These are phyloP conservation scores for Netta rufina DNA, from an alignment of 2,797 vertebrate genomes.

Conservation along the genomic window DNA sequence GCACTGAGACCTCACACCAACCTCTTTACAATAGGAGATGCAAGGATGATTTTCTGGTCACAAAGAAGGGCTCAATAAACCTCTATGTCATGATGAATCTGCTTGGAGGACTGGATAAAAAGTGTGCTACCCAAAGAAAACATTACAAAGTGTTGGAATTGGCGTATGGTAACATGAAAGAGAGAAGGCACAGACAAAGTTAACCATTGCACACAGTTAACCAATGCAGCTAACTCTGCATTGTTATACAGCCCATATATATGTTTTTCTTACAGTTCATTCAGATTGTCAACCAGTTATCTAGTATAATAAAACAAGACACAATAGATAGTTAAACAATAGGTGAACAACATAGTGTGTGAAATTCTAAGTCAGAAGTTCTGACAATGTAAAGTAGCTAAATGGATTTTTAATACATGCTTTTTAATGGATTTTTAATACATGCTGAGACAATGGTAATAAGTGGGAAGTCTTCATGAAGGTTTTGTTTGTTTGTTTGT, in stretches of 20 bases:
- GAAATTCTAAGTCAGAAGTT: neutral
- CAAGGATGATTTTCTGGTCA: neutral
- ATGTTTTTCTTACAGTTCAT: neutral
- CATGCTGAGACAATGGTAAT: neutral
- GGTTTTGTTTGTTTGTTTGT: neutral
- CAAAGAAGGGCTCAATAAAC: neutral
- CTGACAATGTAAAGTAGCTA: neutral
- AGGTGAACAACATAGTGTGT: neutral
- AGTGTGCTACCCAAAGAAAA: neutral
- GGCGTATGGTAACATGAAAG: neutral
- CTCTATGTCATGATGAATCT: neutral
- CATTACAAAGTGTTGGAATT: neutral
- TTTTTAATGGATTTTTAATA: neutral
- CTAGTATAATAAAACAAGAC: neutral
- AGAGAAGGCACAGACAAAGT: neutral
- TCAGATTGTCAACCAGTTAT: neutral
- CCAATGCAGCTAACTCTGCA: neutral
- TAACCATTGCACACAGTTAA: neutral
- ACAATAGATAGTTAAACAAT: neutral
- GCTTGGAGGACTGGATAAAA: neutral
- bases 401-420: neutral
- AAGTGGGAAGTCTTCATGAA: neutral
- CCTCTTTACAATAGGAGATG: neutral
- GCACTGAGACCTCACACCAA: neutral
- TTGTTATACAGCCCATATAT: neutral